A percentile compares a stretch with the other conserved stretches of the same genome.
Evolutionary conservation across 1,140 invertebrate species (phyloP).

Genomic region (Bombus waltoni): DNA sequence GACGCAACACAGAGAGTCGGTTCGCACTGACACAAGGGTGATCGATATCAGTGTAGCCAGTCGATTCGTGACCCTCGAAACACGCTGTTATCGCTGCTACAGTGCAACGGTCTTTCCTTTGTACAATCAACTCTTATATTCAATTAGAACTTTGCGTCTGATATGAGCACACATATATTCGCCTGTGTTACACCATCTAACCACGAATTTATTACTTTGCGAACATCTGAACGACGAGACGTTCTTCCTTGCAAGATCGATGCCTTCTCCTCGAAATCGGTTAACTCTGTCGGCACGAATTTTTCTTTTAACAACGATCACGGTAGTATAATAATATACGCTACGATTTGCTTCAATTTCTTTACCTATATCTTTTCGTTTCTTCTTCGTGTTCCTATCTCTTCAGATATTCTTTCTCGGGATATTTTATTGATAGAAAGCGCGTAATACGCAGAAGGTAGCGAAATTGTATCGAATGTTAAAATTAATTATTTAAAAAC

Average conservation of each 20-base stretch:
- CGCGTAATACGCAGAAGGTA: too few species aligned
- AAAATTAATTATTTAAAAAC: too few species aligned
- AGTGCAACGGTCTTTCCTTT: slow-evolving; percentile 40
- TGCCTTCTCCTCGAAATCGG: neutral
- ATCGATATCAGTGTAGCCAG: slow-evolving; percentile 39
- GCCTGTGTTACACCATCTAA: neutral
- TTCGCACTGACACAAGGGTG: neutral
- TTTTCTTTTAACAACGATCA: neutral
- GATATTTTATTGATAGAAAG: too few species aligned
- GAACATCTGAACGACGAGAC: neutral
- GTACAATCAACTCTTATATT: slow-evolving; percentile 45
- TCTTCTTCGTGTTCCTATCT: too few species aligned
- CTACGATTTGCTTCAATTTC: neutral
- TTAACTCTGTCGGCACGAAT: too few species aligned
- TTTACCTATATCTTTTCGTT: too few species aligned
- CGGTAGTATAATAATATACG: neutral
- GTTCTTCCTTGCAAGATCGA: neutral
- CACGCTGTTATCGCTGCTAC: slow-evolving; percentile 36
- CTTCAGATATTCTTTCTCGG: too few species aligned
- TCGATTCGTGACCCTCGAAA: slow-evolving; percentile 46
- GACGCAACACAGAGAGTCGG: neutral
- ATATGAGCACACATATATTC: neutral
- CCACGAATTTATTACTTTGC: too few species aligned
- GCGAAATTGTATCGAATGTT: too few species aligned
- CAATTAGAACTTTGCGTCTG: slow-evolving; percentile 44